Evolutionary conservation across 1,140 invertebrate genomes (phyloP).

Genomic region (Globodera rostochiensis): DNA sequence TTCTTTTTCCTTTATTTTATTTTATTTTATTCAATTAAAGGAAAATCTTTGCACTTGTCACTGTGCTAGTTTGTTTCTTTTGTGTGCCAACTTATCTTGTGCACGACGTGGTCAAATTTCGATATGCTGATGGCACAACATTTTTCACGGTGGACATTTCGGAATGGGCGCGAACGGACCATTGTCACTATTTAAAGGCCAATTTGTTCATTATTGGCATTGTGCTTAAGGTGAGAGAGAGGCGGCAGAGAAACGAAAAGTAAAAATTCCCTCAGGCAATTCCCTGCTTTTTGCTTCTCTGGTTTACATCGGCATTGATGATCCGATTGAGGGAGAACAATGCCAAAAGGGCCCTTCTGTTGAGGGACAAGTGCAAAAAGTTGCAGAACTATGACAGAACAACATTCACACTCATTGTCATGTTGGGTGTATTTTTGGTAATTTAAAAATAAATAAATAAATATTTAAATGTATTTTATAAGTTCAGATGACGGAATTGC

Average conservation of each 20-base stretch:
- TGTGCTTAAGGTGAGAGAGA: slow-evolving; percentile 45
- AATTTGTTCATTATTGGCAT: slow-evolving; percentile 59
- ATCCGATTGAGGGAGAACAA: slow-evolving; percentile 53
- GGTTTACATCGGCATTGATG: slow-evolving; percentile 56
- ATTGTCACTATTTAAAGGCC: slow-evolving; percentile 49
- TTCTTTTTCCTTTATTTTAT: background rate
- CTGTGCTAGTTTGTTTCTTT: slow-evolving; percentile 37
- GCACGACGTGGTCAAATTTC: slow-evolving; percentile 48
- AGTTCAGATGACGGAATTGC: slow-evolving; percentile 55
- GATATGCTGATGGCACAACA: background rate
- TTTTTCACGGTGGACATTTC: slow-evolving; percentile 57
- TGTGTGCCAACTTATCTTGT: slow-evolving; percentile 56
- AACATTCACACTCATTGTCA: slow-evolving; percentile 57
- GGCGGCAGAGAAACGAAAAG: background rate
- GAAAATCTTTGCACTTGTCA: slow-evolving; percentile 47
- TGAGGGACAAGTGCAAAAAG: slow-evolving; percentile 43
- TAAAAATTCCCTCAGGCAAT: slow-evolving; percentile 43
- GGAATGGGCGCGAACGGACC: slow-evolving; percentile 49
- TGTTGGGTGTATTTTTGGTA: slow-evolving; percentile 53
- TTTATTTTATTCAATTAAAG: slow-evolving; percentile 9
- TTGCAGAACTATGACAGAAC: slow-evolving; percentile 56
- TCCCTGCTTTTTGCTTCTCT: slow-evolving; percentile 57
- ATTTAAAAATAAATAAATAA: background rate
- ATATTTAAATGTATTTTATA: slow-evolving; percentile 7
- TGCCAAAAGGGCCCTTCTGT: slow-evolving; percentile 50